phyloP scores from a whole-genome alignment of 2,797 vertebrate genomes.

The Myiotriccus ornatus region DNA sequence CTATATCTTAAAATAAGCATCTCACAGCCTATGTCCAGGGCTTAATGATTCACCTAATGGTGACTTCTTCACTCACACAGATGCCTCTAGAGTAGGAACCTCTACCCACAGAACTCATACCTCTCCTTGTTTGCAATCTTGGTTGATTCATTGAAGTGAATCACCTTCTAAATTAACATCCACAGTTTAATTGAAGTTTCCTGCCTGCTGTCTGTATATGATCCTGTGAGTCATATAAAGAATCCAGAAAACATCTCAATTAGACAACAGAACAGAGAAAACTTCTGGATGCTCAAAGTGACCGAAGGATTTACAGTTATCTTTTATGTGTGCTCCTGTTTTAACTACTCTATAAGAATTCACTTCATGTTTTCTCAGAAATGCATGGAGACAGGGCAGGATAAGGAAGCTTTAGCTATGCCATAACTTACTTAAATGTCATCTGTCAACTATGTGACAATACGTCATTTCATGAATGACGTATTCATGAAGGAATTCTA shows the following conservation, averaged over 20 bases:
- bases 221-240: background rate
- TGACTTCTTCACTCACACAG: background rate
- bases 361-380: background rate
- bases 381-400: background rate
- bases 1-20: background rate
- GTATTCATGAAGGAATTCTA: background rate
- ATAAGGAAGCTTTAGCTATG: background rate
- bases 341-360: background rate
- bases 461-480: background rate
- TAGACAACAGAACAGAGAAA: background rate
- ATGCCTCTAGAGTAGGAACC: background rate
- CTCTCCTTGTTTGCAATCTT: background rate
- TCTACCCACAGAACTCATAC: background rate
- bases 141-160: background rate
- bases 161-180: background rate
- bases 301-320: background rate
- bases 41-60: background rate
- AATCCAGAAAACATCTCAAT: background rate
- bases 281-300: background rate
- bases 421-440: background rate
- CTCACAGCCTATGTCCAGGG: background rate
- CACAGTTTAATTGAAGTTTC: background rate
- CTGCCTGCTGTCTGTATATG: background rate
- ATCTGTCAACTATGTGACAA: background rate
- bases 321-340: background rate